A percentile compares a stretch with the other conserved stretches of the same genome.
Conservation (phyloP, 2,797 vertebrate species). For the Chloroceryle inda region DNA sequence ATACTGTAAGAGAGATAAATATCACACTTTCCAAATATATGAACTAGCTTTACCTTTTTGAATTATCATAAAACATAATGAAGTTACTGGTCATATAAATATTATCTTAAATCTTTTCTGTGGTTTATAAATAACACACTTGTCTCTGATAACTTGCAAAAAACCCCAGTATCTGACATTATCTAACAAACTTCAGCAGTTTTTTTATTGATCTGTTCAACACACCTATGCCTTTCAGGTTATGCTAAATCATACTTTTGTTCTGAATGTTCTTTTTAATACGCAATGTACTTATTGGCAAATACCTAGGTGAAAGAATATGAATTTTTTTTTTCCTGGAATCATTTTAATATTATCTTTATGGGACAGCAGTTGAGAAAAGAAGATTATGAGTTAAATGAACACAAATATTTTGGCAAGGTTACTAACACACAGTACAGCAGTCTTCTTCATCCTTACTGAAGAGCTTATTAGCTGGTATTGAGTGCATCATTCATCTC, state of each 20-base stretch:
- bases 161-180: not conserved
- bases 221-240: not conserved
- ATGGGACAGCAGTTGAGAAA: not conserved
- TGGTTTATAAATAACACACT: not conserved
- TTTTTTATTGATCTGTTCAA: not conserved
- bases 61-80: not conserved
- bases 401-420: not conserved
- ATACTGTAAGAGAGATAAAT: not conserved
- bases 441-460: not conserved
- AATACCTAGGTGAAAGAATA: not conserved
- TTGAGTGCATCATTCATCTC: not conserved
- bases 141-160: not conserved
- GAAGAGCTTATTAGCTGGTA: not conserved
- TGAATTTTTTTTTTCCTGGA: not conserved
- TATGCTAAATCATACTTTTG: not conserved
- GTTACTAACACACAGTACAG: not conserved
- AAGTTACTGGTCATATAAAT: not conserved
- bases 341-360: not conserved
- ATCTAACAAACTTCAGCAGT: not conserved
- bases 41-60: not conserved
- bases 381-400: not conserved
- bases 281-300: not conserved
- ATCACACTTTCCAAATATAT: not conserved
- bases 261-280: not conserved
- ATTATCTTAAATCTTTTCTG: not conserved